These are phyloP conservation scores for Biston stratarius DNA, from an alignment of 2,888 invertebrate species.

Conservation along the genomic window DNA sequence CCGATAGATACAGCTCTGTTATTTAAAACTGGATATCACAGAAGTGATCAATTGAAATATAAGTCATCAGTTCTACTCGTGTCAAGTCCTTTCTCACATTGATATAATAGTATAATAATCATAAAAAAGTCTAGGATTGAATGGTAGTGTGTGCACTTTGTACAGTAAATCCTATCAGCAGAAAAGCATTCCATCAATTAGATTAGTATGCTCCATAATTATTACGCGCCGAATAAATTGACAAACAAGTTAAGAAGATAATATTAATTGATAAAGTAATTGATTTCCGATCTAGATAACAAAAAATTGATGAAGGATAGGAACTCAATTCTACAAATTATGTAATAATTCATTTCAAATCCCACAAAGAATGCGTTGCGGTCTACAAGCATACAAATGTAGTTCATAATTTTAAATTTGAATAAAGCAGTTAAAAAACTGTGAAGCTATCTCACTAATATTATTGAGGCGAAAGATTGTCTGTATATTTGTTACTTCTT, in stretches of 20 bases:
- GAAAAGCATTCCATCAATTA: neutral
- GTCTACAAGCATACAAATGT: no score
- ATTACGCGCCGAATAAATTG: neutral
- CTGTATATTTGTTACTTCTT: no score
- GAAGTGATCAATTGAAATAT: no score
- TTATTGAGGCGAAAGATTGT: no score
- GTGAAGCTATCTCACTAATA: no score
- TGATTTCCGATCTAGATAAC: neutral
- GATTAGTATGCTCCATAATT: neutral
- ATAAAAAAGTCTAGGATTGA: no score
- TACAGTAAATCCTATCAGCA: neutral
- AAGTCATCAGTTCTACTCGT: no score
- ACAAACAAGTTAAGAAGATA: neutral
- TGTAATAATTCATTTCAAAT: neutral
- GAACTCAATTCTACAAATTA: neutral
- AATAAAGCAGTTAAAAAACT: no score
- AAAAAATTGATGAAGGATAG: neutral
- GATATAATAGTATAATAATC: no score
- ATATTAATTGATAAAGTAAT: neutral
- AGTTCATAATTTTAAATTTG: no score
- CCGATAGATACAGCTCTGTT: neutral
- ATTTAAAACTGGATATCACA: no score
- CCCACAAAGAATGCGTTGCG: neutral
- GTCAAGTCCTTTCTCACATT: no score
- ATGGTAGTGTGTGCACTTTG: neutral